phyloP scores from a whole-genome alignment of 2,888 invertebrate species.

The Ormia ochracea region DNA sequence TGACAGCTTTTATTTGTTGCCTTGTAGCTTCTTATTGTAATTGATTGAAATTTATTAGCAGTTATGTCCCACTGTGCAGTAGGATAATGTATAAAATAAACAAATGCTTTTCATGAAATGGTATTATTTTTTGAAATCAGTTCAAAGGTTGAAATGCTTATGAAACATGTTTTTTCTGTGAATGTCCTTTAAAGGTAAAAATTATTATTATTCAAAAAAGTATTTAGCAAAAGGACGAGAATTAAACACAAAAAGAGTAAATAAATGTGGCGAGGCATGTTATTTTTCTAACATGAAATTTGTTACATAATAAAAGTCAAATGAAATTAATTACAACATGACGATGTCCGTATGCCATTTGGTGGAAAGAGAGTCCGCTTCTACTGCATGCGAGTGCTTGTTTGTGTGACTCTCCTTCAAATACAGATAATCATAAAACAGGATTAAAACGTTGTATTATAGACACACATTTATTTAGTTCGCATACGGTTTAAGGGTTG shows the following conservation, averaged over 20 bases:
- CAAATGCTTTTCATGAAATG: neutral
- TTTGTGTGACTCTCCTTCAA: neutral
- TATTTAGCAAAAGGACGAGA: neutral
- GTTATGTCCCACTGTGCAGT: neutral
- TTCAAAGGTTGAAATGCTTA: neutral
- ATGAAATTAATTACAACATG: slow-evolving; percentile 53
- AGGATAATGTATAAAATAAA: neutral
- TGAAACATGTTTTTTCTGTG: neutral
- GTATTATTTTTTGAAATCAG: neutral
- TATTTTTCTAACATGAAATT: slow-evolving; percentile 2
- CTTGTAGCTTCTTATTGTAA: too few relatives aligned
- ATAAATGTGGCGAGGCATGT: slow-evolving; percentile 7
- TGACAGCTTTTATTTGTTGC: too few relatives aligned
- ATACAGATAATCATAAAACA: slow-evolving; percentile 35
- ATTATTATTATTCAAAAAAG: neutral
- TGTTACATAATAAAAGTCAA: slow-evolving; percentile 42
- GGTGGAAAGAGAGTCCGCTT: neutral
- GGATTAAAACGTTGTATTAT: neutral
- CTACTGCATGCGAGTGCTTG: neutral
- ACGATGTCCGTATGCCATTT: neutral
- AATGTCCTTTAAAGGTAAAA: neutral
- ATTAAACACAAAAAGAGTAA: neutral
- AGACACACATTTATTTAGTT: neutral
- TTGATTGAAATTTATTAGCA: too few relatives aligned
- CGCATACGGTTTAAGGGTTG: neutral